These are phyloP conservation scores for Brachypteracias leptosomus DNA, from an alignment of 2,113 vertebrate genomes.

Conservation along the genomic window DNA sequence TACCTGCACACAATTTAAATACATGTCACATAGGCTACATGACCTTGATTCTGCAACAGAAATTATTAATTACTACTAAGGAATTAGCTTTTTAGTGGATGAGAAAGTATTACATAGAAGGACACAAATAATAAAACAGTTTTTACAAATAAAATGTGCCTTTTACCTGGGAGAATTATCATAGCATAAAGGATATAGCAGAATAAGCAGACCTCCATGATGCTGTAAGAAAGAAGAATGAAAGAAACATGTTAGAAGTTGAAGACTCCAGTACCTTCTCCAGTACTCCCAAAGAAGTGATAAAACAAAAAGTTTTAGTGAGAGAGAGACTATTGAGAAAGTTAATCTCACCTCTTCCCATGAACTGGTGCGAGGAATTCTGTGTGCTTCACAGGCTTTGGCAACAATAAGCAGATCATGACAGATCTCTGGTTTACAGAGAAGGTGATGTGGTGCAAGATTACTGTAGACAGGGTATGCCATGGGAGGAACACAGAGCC, in stretches of 20 bases:
- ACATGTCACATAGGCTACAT: neutral
- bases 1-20: neutral
- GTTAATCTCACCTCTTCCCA: slow-evolving; percentile 3
- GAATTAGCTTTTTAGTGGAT: neutral
- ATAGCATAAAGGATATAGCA: slow-evolving; percentile 13
- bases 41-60: neutral
- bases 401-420: neutral
- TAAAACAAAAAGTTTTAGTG: neutral
- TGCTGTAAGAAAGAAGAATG: neutral
- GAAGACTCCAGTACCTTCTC: neutral
- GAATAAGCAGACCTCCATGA: slow-evolving; percentile 32
- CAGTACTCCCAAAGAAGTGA: neutral
- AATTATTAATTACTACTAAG: neutral
- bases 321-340: neutral
- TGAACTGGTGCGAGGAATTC: neutral
- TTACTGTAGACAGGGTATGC: neutral
- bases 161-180: slow-evolving; percentile 53
- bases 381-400: neutral
- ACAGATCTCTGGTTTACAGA: neutral
- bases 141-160: neutral
- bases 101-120: neutral
- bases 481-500: neutral
- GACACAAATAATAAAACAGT: neutral
- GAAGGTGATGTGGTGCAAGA: neutral
- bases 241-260: neutral